phyloP scores from a whole-genome alignment of 2,888 invertebrate species.

The Scelioninae gen. 2 region DNA sequence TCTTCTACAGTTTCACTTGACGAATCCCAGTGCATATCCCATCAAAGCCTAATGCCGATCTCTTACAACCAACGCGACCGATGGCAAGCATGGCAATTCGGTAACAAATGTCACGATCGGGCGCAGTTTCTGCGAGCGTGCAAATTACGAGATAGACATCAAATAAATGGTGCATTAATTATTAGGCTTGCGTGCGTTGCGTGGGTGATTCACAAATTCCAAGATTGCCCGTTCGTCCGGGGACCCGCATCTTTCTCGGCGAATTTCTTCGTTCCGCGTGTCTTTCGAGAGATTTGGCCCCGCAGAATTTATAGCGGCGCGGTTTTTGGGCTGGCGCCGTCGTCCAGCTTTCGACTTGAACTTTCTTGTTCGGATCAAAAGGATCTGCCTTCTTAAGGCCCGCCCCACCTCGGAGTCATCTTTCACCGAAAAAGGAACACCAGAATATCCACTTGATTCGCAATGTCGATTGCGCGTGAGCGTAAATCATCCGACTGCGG shows the following conservation, averaged over 20 bases:
- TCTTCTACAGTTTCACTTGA: too few relatives aligned
- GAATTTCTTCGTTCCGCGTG: slow-evolving; percentile 51
- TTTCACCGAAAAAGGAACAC: slow-evolving; percentile 57
- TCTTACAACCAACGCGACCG: too few relatives aligned
- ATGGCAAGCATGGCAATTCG: too few relatives aligned
- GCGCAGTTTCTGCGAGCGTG: too few relatives aligned
- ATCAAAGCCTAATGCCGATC: too few relatives aligned
- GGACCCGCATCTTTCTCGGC: slow-evolving; percentile 41
- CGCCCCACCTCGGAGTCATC: slow-evolving; percentile 43
- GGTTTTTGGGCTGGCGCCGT: slow-evolving; percentile 62
- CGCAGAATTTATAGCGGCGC: slow-evolving; percentile 61
- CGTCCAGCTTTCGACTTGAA: slow-evolving; percentile 60
- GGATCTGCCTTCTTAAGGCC: slow-evolving; percentile 47
- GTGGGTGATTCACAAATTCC: slow-evolving; percentile 73
- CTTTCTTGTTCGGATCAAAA: slow-evolving; percentile 60
- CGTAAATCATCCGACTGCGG: slow-evolving; percentile 58
- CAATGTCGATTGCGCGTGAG: slow-evolving; percentile 57
- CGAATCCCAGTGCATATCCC: too few relatives aligned
- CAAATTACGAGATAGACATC: slow-evolving; percentile 73
- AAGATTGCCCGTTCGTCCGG: slow-evolving; percentile 62
- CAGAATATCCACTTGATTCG: slow-evolving; percentile 53
- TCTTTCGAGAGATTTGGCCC: slow-evolving; percentile 57
- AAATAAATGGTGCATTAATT: slow-evolving; percentile 74
- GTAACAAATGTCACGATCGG: too few relatives aligned
- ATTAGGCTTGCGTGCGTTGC: slow-evolving; percentile 70